A percentile compares a stretch with the other conserved stretches of the same genome.
phyloP scores from a whole-genome alignment of 1,140 invertebrate genomes.

The Tyrophagus putrescentiae region DNA sequence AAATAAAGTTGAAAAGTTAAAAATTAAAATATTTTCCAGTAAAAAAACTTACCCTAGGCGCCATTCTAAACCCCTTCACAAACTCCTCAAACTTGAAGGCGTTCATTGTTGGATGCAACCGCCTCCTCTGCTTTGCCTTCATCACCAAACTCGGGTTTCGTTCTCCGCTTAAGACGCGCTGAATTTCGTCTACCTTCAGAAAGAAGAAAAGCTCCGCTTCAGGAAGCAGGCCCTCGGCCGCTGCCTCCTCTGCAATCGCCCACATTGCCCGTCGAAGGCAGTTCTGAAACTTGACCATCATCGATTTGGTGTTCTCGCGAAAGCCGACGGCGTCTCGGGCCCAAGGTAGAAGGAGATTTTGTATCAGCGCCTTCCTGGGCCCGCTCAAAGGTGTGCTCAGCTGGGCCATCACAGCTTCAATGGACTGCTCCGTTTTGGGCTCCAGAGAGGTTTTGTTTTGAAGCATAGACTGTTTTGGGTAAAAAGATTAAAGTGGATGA shows the following conservation, averaged over 20 bases:
- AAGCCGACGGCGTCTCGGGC: conserved; percentile 43
- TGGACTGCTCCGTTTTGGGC: background rate
- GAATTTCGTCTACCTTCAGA: conserved; percentile 50
- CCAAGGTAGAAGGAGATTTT: conserved; percentile 40
- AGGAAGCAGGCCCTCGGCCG: conserved; percentile 46
- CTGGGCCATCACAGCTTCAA: background rate
- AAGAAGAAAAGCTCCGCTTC: conserved; percentile 50
- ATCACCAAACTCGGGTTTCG: conserved; percentile 42
- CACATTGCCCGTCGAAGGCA: conserved; percentile 45
- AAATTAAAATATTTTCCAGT: background rate
- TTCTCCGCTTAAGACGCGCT: conserved; percentile 38
- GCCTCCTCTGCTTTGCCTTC: conserved; percentile 48
- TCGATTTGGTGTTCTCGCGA: conserved; percentile 25
- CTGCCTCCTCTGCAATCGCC: conserved; percentile 43
- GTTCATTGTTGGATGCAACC: conserved; percentile 42
- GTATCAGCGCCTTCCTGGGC: conserved; percentile 29
- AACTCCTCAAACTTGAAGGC: conserved; percentile 48
- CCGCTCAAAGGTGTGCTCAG: background rate
- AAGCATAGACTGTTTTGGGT: background rate
- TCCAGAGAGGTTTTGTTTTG: background rate
- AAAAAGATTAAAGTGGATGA: background rate
- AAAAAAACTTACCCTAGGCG: background rate
- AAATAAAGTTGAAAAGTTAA: background rate
- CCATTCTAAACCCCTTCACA: conserved; percentile 34
- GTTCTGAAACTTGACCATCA: conserved; percentile 37